Evolutionary conservation across 2,888 invertebrate genomes (phyloP).

Genomic region (Aquatica leii): DNA sequence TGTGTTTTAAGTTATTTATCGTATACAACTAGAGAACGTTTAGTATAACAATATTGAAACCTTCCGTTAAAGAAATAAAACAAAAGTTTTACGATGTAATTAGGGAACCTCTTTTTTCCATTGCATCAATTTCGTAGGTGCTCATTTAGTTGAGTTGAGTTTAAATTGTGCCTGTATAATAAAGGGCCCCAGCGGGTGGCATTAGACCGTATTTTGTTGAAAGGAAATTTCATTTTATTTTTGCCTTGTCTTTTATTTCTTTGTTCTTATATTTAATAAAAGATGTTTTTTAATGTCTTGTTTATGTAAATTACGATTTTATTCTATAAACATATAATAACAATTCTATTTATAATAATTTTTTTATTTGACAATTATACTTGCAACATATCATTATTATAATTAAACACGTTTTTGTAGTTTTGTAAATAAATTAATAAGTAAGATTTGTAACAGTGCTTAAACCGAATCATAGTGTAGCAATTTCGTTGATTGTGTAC

Average conservation of each 20-base stretch:
- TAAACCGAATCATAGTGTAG: slow-evolving; percentile 46
- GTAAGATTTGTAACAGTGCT: slow-evolving; percentile 51
- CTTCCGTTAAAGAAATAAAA: background rate
- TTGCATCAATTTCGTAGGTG: slow-evolving; percentile 23
- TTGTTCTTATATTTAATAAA: slow-evolving; percentile 6
- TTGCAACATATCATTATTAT: too few species aligned
- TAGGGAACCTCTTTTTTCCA: slow-evolving; percentile 16
- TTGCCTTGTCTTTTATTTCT: slow-evolving; percentile 10
- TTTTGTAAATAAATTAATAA: slow-evolving; percentile 44
- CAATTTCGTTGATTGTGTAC: slow-evolving; percentile 44
- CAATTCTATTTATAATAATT: too few species aligned
- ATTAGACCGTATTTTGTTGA: slow-evolving; percentile 20
- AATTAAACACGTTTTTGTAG: too few species aligned
- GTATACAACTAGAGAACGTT: too few species aligned
- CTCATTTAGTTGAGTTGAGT: slow-evolving; percentile 20
- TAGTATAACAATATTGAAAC: too few species aligned
- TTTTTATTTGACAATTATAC: too few species aligned
- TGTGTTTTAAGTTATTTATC: too few species aligned
- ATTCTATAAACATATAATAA: too few species aligned
- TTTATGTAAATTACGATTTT: background rate
- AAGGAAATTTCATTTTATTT: slow-evolving; percentile 17
- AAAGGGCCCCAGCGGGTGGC: slow-evolving; percentile 23
- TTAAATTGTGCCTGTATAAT: slow-evolving; percentile 25
- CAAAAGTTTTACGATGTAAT: slow-evolving; percentile 12
- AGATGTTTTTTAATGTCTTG: slow-evolving; percentile 1